phyloP scores from a whole-genome alignment of 1,140 invertebrate species.

The Phthorimaea operculella region DNA sequence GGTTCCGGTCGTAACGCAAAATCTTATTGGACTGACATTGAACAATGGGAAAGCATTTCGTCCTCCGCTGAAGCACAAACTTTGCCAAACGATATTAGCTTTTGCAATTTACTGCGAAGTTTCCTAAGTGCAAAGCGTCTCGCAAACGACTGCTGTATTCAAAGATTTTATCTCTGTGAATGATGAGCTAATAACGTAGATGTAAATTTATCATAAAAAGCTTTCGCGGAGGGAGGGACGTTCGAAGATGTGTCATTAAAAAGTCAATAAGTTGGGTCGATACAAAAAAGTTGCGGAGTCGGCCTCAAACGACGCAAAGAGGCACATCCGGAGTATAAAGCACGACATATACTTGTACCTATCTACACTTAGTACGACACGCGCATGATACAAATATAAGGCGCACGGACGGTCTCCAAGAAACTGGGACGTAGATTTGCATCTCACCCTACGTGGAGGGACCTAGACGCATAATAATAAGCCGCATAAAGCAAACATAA shows the following conservation, averaged over 20 bases:
- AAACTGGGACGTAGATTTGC: slow-evolving; percentile 3
- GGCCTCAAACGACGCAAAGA: background rate
- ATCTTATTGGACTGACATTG: slow-evolving; percentile 4
- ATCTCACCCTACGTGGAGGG: background rate
- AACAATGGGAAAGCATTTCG: slow-evolving; percentile 6
- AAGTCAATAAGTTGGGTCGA: background rate
- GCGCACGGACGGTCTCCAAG: background rate
- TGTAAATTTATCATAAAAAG: background rate
- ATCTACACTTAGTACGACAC: no score
- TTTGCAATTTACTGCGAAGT: background rate
- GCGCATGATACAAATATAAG: slow-evolving; percentile 1
- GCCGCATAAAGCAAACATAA: background rate
- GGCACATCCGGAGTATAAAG: background rate
- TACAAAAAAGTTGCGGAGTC: background rate
- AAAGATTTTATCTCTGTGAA: background rate
- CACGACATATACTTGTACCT: background rate
- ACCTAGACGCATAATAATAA: background rate
- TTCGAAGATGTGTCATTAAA: background rate
- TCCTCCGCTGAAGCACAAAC: background rate
- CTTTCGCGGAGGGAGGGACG: background rate
- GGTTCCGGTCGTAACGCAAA: slow-evolving; percentile 1
- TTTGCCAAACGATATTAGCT: slow-evolving; percentile 1
- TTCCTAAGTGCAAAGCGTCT: background rate
- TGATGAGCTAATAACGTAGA: background rate
- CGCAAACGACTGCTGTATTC: background rate